Percentiles rank a stretch among this genome's conserved stretches.
These are phyloP conservation scores for Isotomurus palustris DNA, from an alignment of 2,888 invertebrate species.

Conservation along the genomic window DNA sequence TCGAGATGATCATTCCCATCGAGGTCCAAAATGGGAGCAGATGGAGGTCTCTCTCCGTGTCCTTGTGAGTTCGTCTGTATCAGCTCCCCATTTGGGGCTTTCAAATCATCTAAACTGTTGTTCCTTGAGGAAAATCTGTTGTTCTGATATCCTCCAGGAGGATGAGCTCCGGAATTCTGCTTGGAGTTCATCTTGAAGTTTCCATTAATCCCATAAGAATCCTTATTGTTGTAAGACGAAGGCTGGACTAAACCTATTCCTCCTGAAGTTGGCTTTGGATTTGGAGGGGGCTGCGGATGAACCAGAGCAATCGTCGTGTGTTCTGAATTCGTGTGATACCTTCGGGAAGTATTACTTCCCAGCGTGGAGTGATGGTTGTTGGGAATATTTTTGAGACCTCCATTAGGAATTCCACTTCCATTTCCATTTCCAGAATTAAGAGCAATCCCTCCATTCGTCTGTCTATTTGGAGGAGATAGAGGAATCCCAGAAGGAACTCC, in stretches of 20 bases:
- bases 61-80: slow-evolving; percentile 12
- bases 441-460: slow-evolving; percentile 4
- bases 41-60: slow-evolving; percentile 68
- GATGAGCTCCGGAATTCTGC: slow-evolving; percentile 26
- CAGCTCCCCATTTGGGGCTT: slow-evolving; percentile 26
- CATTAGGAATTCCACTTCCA: slow-evolving; percentile 3
- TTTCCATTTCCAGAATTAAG: neutral
- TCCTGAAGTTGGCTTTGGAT: slow-evolving; percentile 29
- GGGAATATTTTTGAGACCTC: neutral
- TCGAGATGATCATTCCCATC: slow-evolving; percentile 55
- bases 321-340: slow-evolving; percentile 27
- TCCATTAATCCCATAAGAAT: slow-evolving; percentile 10
- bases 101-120: slow-evolving; percentile 44
- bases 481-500: slow-evolving; percentile 13
- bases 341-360: neutral
- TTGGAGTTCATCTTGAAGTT: slow-evolving; percentile 39
- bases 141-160: slow-evolving; percentile 25
- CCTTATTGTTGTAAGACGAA: slow-evolving; percentile 15
- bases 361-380: neutral
- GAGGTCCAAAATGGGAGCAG: slow-evolving; percentile 68
- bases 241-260: slow-evolving; percentile 2
- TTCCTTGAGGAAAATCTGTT: slow-evolving; percentile 39
- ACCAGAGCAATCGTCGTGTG: slow-evolving; percentile 42
- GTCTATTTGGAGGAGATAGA: slow-evolving; percentile 14
- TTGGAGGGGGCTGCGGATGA: slow-evolving; percentile 41